Base-by-base conservation (phyloP, 2,888 invertebrate species). In the Fragum fragum region DNA sequence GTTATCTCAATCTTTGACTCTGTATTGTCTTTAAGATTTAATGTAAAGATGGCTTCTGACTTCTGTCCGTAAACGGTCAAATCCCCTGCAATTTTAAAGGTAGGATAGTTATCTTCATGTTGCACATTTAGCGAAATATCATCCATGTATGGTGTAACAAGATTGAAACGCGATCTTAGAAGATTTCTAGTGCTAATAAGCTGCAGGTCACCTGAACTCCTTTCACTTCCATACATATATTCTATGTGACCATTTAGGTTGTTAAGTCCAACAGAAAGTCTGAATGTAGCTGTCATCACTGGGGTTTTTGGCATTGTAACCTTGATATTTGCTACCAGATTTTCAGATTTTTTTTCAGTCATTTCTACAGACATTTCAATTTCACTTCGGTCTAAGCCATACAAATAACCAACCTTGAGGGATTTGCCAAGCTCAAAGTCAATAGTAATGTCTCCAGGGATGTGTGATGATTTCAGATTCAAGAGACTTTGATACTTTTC, bases 321-420 rank as follows among this genome's bases (percentile, higher is more conserved):
- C 18, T 26, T 66, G 21, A 66, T 23, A 21, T 57, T 47, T 14
- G 42, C 29, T 36, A 23, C 9, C n/a, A 68, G 26, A 39, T 39
- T 39, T n/a, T n/a, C n/a, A 36, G 9, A 36, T 36, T 6, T 9
- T 3, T 28, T 26, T 3, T 61, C 16, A 18, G 18, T 36, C 1
- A 42, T 23, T 23, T 66, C 36, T 3, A 32, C 59, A 63, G 18
- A 79, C 6, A 89, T 53, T 28, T 88, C 83, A 7, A 81, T 76
- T 42, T 85, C 86, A 14, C 87, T 76, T 21, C 74, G 88, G 14
- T 85, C 73, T 39, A 75, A 66, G 9, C 80, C 85, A 73, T 71
- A 26, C 6, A 16, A 70, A 53, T 55, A 75, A 52, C 78, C 82
- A 6, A 29, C 81, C 14, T 36, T 78, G n/a, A 66, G 0, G 16